A percentile compares a stretch with the other conserved stretches of the same genome.
These are phyloP conservation scores for Drosophila stalkeri DNA, from an alignment of 2,888 invertebrate genomes.

Conservation along the genomic window DNA sequence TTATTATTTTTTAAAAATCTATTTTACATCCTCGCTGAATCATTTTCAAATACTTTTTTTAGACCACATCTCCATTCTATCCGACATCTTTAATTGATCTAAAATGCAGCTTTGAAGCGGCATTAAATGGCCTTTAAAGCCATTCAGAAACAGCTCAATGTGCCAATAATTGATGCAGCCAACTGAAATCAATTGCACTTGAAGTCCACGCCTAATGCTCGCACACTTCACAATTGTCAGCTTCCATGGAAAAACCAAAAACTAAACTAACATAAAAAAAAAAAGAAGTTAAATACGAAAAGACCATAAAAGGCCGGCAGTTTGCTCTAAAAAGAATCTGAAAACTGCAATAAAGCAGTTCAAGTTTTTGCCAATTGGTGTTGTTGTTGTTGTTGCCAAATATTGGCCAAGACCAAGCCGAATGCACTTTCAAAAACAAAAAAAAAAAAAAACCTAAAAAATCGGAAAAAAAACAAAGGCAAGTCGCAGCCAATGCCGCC, in stretches of 20 bases:
- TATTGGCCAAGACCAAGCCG: conserved; percentile 75
- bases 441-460: conserved; percentile 2
- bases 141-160: not conserved
- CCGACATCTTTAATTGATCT: not conserved
- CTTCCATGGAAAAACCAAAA: not conserved
- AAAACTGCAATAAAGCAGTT: conserved; percentile 76
- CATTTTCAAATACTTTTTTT: not conserved
- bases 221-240: conserved; percentile 38
- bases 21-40: too few species aligned
- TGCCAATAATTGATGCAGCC: conserved; percentile 8
- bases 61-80: not conserved
- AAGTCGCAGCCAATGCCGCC: conserved; percentile 66
- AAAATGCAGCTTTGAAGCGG: not conserved
- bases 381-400: conserved; percentile 63
- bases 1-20: too few species aligned
- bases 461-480: conserved; percentile 30
- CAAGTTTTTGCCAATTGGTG: conserved; percentile 56
- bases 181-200: conserved; percentile 47
- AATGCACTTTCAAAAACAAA: conserved; percentile 70
- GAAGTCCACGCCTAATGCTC: conserved; percentile 29
- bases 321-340: conserved; percentile 51
- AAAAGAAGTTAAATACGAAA: not conserved
- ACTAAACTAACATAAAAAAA: not conserved
- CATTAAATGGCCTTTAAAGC: not conserved
- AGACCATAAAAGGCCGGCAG: conserved; percentile 40